Evolutionary conservation across 2,797 vertebrate species (phyloP).

Genomic region (Poecilia velifera): DNA sequence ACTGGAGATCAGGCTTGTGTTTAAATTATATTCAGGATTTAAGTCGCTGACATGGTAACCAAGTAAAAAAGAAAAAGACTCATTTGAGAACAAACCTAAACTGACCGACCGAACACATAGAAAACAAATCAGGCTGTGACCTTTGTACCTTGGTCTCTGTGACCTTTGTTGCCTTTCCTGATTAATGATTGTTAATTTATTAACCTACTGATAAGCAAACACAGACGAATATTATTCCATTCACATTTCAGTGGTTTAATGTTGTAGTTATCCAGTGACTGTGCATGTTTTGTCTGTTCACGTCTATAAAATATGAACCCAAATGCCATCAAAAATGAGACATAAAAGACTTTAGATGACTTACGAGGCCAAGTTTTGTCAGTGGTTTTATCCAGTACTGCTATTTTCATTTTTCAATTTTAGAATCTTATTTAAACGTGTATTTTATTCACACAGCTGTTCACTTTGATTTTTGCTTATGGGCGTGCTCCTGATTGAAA

Average conservation of each 20-base stretch:
- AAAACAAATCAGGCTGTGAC: neutral
- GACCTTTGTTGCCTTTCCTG: neutral
- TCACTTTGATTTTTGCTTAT: neutral
- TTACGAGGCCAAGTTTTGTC: no score
- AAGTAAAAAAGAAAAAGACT: neutral
- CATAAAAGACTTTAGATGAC: no score
- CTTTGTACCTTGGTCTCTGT: neutral
- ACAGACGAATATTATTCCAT: neutral
- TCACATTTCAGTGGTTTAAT: neutral
- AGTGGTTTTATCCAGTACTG: no score
- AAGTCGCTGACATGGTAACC: neutral
- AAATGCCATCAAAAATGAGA: no score
- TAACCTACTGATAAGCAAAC: neutral
- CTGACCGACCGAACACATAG: neutral
- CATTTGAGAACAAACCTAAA: neutral
- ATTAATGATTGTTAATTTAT: neutral
- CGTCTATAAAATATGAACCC: neutral
- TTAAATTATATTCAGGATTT: neutral
- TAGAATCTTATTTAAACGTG: no score
- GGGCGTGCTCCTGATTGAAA: no score
- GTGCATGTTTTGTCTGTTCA: neutral
- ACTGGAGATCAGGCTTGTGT: neutral
- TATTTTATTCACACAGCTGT: neutral
- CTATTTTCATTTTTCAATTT: no score
- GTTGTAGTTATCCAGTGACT: neutral